A percentile compares a stretch with the other conserved stretches of the same genome.
phyloP scores from a whole-genome alignment of 1,140 invertebrate genomes.

The Zaprionus camerounensis region DNA sequence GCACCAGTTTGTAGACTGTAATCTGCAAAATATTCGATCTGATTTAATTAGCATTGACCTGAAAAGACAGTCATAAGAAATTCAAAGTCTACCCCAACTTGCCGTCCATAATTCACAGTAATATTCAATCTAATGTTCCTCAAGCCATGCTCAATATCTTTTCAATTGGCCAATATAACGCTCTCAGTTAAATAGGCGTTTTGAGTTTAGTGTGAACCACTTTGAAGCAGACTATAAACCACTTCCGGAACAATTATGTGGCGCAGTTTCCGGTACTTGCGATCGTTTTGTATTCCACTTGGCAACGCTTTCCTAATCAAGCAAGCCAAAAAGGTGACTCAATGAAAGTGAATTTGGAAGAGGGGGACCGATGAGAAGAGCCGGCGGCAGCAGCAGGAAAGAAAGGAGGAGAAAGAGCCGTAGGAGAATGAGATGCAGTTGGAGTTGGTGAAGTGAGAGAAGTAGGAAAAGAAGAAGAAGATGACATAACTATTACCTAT shows the following conservation, averaged over 20 bases:
- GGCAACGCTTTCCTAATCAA: slow-evolving; percentile 53
- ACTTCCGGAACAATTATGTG: slow-evolving; percentile 65
- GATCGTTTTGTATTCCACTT: slow-evolving; percentile 16
- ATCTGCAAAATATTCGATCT: not conserved
- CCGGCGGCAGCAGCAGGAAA: not conserved
- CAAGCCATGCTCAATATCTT: not conserved
- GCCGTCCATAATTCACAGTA: not conserved
- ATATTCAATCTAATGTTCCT: not conserved
- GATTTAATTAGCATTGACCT: too few relatives aligned
- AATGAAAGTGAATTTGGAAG: slow-evolving; percentile 63
- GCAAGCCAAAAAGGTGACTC: slow-evolving; percentile 44
- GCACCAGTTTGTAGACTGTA: not conserved
- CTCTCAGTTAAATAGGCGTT: not conserved
- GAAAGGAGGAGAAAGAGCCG: not conserved
- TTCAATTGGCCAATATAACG: not conserved
- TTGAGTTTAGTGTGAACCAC: not conserved
- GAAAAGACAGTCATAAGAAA: too few relatives aligned
- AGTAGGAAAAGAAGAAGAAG: slow-evolving; percentile 24
- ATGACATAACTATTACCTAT: slow-evolving; percentile 57
- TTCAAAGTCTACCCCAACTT: too few relatives aligned
- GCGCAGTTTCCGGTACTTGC: slow-evolving; percentile 58
- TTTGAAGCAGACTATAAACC: slow-evolving; percentile 23
- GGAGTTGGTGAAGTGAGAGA: not conserved
- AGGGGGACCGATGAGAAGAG: not conserved
- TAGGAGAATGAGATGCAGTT: slow-evolving; percentile 12